Percentiles rank a stretch among this genome's conserved stretches.
Evolutionary conservation across 2,888 invertebrate species (phyloP).

Genomic region (Aspidiotus destructor): DNA sequence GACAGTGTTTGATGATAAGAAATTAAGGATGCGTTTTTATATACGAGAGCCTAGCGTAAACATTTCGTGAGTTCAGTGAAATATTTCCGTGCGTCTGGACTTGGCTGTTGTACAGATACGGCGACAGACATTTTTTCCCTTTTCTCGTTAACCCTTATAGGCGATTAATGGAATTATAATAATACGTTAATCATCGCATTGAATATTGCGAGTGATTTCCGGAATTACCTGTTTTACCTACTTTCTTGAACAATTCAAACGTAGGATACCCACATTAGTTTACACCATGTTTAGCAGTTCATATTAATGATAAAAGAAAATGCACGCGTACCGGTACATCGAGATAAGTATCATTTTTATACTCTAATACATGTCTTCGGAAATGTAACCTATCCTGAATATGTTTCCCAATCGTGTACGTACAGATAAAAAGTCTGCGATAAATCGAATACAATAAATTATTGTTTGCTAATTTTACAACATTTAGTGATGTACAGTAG

Average conservation of each 20-base stretch:
- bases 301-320: background rate
- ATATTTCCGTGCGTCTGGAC: too few species aligned
- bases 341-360: background rate
- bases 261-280: background rate
- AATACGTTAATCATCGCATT: too few species aligned
- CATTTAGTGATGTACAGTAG: too few species aligned
- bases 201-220: background rate
- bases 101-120: too few species aligned
- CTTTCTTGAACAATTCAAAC: background rate
- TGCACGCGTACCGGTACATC: background rate
- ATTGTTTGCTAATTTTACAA: background rate
- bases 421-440: background rate
- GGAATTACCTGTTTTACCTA: conserved; percentile 2
- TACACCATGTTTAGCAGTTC: background rate
- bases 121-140: too few species aligned
- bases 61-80: too few species aligned
- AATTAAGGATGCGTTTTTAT: too few species aligned
- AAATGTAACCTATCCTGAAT: background rate
- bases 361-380: background rate
- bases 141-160: too few species aligned
- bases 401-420: background rate
- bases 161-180: too few species aligned
- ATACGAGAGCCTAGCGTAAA: too few species aligned
- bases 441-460: background rate
- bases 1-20: too few species aligned